Conservation (phyloP, 2,888 invertebrate species). For the Leptinotarsa peninsularis region DNA sequence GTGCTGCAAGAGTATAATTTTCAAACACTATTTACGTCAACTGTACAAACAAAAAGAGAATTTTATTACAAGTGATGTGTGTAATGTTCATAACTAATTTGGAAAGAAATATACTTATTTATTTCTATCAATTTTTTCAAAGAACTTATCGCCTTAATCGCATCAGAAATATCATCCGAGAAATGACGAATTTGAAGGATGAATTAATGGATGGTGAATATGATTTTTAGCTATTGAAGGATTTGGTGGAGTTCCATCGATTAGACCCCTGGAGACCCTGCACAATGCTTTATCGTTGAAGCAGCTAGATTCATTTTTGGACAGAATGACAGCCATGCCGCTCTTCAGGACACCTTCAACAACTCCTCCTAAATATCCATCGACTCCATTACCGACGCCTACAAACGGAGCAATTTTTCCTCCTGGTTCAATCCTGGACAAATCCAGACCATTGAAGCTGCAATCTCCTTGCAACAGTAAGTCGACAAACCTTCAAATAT, state of each 20-base stretch:
- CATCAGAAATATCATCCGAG: too few species aligned
- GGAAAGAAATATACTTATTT: too few species aligned
- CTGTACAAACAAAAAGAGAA: too few species aligned
- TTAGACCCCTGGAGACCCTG: conserved; percentile 95
- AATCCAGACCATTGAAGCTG: conserved; percentile 61
- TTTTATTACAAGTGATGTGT: too few species aligned
- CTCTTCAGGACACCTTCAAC: conserved; percentile 80
- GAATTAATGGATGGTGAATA: neutral
- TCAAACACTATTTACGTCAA: too few species aligned
- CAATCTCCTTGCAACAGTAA: conserved; percentile 69
- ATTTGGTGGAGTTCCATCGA: conserved; percentile 93
- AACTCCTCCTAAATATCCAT: conserved; percentile 76
- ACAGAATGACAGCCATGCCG: conserved; percentile 83
- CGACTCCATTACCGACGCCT: conserved; percentile 68
- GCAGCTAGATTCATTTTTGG: conserved; percentile 91
- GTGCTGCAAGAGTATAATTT: too few species aligned
- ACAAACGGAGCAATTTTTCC: conserved; percentile 48
- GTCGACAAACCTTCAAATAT: conserved; percentile 52
- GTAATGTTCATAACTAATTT: too few species aligned
- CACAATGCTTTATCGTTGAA: conserved; percentile 95
- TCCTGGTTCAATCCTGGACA: conserved; percentile 52
- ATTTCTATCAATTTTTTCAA: too few species aligned
- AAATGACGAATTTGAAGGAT: too few species aligned
- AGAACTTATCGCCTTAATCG: too few species aligned
- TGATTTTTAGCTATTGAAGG: conserved; percentile 78